A percentile compares a stretch with the other conserved stretches of the same genome.
Evolutionary conservation across 2,113 vertebrate genomes (phyloP).

Genomic region (Carassius auratus): DNA sequence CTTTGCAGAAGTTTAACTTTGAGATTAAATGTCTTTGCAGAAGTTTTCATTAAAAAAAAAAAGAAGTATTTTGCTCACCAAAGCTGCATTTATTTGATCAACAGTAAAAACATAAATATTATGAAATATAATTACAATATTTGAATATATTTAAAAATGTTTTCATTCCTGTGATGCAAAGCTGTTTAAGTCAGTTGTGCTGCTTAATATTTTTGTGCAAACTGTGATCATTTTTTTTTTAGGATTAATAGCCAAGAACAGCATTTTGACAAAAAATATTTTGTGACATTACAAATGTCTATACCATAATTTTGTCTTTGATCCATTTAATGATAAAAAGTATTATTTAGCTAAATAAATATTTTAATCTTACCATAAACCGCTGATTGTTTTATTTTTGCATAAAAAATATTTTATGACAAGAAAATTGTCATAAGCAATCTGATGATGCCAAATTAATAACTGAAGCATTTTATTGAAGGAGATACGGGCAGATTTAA

Average conservation of each 20-base stretch:
- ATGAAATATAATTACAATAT: not conserved
- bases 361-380: not conserved
- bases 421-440: not conserved
- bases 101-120: not conserved
- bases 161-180: not conserved
- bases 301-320: not conserved
- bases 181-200: not conserved
- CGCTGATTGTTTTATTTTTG: not conserved
- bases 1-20: not conserved
- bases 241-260: not conserved
- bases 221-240: not conserved
- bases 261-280: not conserved
- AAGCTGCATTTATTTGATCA: not conserved
- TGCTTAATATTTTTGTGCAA: not conserved
- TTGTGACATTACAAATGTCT: no score
- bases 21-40: not conserved
- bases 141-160: not conserved
- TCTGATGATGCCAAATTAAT: not conserved
- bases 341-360: not conserved
- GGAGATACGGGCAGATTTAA: not conserved
- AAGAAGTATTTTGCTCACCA: not conserved
- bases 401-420: no score
- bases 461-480: not conserved
- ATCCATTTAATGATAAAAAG: not conserved
- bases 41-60: not conserved